Percentiles rank a stretch among this genome's conserved stretches.
phyloP scores from a whole-genome alignment of 2,888 invertebrate genomes.

The Ectemnius lituratus region DNA sequence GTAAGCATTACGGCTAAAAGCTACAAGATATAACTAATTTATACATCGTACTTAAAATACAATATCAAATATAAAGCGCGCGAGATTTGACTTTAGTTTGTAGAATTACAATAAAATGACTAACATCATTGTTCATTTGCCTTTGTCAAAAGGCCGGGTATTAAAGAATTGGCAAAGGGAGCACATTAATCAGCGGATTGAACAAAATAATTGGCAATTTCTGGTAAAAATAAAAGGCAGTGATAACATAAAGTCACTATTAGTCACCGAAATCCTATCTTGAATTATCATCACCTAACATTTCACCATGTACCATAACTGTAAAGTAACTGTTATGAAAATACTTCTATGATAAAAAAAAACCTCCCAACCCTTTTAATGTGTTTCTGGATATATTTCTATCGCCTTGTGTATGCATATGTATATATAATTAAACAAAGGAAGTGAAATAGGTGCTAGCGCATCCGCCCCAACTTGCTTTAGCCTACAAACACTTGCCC shows the following conservation, averaged over 20 bases:
- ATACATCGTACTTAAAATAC: too few species aligned
- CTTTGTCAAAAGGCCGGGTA: not conserved
- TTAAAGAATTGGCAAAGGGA: not conserved
- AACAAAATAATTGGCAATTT: too few species aligned
- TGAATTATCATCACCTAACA: conserved; percentile 29
- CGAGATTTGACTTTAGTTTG: too few species aligned
- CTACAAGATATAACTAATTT: too few species aligned
- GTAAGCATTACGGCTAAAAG: too few species aligned
- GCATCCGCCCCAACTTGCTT: not conserved
- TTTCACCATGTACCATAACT: conserved; percentile 33
- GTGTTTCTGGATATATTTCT: conserved; percentile 9
- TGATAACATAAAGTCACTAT: conserved; percentile 4
- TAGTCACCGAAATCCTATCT: conserved; percentile 54
- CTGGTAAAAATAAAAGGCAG: conserved; percentile 3
- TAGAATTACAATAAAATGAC: not conserved
- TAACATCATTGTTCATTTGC: not conserved
- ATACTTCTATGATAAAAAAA: conserved; percentile 23
- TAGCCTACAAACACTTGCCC: not conserved
- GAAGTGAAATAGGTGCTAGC: not conserved
- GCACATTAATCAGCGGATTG: too few species aligned
- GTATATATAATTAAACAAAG: not conserved
- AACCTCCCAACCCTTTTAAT: conserved; percentile 10
- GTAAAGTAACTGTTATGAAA: conserved; percentile 36
- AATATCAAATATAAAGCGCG: too few species aligned
- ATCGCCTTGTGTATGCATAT: conserved; percentile 9